These are phyloP conservation scores for Zoanthus sansibaricus DNA, from an alignment of 92 coral and sea anemone species.

Conservation along the genomic window DNA sequence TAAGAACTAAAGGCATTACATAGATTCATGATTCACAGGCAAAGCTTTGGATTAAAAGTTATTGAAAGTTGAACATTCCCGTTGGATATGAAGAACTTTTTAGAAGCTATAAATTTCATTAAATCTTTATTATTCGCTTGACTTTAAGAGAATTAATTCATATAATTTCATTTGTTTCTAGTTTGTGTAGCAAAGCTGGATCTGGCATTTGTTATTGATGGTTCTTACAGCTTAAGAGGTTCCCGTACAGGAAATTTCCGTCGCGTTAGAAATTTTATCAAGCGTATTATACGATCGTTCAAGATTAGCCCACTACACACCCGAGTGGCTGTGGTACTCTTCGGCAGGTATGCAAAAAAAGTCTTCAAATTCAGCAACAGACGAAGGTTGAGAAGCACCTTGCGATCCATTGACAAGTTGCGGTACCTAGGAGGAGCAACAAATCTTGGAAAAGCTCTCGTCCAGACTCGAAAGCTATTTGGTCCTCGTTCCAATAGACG, in stretches of 20 bases:
- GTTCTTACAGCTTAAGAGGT: slow-evolving; percentile 70
- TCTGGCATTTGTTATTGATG: slow-evolving; percentile 82
- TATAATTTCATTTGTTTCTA: background rate
- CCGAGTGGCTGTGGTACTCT: slow-evolving; percentile 74
- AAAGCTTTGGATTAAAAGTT: too few species aligned
- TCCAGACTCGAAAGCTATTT: slow-evolving; percentile 54
- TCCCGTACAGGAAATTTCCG: slow-evolving; percentile 68
- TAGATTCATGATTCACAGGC: too few species aligned
- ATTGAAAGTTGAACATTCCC: too few species aligned
- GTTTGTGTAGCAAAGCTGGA: slow-evolving; percentile 76
- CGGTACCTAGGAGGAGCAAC: slow-evolving; percentile 71
- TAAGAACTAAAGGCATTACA: too few species aligned
- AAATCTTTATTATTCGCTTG: too few species aligned
- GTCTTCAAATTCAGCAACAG: slow-evolving; percentile 65
- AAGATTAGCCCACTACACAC: slow-evolving; percentile 61
- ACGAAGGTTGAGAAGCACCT: slow-evolving; percentile 54
- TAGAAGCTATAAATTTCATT: too few species aligned
- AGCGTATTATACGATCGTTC: slow-evolving; percentile 76
- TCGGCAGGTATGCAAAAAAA: slow-evolving; percentile 54
- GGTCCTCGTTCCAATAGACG: slow-evolving; percentile 54
- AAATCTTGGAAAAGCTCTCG: slow-evolving; percentile 67
- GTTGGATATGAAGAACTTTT: too few species aligned
- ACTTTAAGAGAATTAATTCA: too few species aligned
- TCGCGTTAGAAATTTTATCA: slow-evolving; percentile 76
- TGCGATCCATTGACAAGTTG: slow-evolving; percentile 56